A percentile compares a stretch with the other conserved stretches of the same genome.
phyloP scores from a whole-genome alignment of 1,140 invertebrate species.

The Plodia interpunctella region DNA sequence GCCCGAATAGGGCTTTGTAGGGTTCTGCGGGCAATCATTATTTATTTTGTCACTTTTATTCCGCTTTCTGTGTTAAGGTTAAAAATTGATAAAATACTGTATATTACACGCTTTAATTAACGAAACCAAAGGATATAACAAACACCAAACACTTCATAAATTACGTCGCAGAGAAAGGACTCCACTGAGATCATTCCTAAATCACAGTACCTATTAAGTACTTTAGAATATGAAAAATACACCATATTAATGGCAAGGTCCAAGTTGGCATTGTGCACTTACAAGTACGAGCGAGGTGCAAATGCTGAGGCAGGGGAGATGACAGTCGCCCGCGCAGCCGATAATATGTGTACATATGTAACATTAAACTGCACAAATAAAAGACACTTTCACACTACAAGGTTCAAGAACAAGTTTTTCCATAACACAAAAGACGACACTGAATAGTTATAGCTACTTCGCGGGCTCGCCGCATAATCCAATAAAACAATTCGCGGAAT shows the following conservation, averaged over 20 bases:
- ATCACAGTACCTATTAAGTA: too few relatives aligned
- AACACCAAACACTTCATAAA: too few relatives aligned
- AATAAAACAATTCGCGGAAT: constrained; percentile 76
- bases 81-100: too few relatives aligned
- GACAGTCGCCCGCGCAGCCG: constrained; percentile 57
- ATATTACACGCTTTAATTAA: too few relatives aligned
- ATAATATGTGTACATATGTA: constrained; percentile 77
- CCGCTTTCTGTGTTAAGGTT: background rate
- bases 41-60: constrained; percentile 10
- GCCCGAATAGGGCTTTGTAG: constrained; percentile 44
- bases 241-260: constrained; percentile 32
- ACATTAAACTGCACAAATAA: constrained; percentile 76
- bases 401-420: constrained; percentile 77
- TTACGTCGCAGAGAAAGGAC: too few relatives aligned
- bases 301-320: constrained; percentile 32
- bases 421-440: constrained; percentile 77
- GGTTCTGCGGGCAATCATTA: constrained; percentile 39
- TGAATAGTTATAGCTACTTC: constrained; percentile 77
- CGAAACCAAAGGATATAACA: too few relatives aligned
- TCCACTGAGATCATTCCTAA: too few relatives aligned
- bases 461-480: constrained; percentile 73
- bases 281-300: constrained; percentile 36
- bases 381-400: constrained; percentile 76
- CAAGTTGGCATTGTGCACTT: constrained; percentile 53
- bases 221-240: constrained; percentile 20